A percentile compares a stretch with the other conserved stretches of the same genome.
Conservation (phyloP, 2,888 invertebrate genomes). For the Platycheirus albimanus region DNA sequence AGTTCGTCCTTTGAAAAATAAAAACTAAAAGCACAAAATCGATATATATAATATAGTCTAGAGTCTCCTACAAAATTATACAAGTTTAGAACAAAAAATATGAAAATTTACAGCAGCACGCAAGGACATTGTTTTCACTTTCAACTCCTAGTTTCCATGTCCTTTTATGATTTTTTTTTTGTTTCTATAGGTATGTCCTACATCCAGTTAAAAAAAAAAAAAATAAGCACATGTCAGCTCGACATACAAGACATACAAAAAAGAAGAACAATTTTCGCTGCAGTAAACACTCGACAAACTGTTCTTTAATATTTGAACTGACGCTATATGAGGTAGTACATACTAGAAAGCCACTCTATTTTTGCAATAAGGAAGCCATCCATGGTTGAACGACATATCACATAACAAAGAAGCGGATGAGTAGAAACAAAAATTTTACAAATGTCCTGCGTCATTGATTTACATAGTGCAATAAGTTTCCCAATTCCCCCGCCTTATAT, state of each 20-base stretch:
- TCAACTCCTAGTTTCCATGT: conserved; percentile 17
- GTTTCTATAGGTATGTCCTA: conserved; percentile 21
- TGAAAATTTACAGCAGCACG: conserved; percentile 32
- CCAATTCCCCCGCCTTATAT: background rate
- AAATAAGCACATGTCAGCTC: conserved; percentile 25
- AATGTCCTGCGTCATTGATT: conserved; percentile 67
- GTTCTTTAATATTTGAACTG: conserved; percentile 14
- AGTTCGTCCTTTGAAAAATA: background rate
- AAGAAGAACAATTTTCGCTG: conserved; percentile 21
- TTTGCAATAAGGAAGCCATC: background rate
- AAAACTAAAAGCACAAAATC: background rate
- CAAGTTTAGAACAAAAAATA: background rate
- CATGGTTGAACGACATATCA: background rate
- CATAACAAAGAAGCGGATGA: background rate
- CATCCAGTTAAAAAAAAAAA: background rate
- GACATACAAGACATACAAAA: background rate
- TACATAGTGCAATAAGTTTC: conserved; percentile 57
- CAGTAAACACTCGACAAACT: conserved; percentile 59
- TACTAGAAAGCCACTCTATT: background rate
- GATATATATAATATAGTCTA: background rate
- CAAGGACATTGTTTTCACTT: conserved; percentile 53
- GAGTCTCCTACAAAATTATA: background rate
- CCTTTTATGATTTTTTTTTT: conserved; percentile 11
- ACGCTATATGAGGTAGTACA: conserved; percentile 5
- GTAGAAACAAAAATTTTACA: conserved; percentile 45